Percentiles rank a stretch among this genome's conserved stretches.
phyloP scores from a whole-genome alignment of 2,888 invertebrate species.

The Andrena bicolor region DNA sequence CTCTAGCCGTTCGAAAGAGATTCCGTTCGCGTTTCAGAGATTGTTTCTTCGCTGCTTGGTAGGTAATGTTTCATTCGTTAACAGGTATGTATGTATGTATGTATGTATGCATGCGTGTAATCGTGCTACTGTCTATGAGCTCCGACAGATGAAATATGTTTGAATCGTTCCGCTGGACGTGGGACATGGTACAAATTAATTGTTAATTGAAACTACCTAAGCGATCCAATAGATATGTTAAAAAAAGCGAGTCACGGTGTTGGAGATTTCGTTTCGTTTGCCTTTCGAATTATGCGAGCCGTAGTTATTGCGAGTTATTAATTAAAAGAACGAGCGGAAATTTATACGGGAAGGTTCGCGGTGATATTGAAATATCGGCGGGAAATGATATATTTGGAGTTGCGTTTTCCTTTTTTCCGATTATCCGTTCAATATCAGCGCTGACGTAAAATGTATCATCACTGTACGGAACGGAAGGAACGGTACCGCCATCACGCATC shows the following conservation, averaged over 20 bases:
- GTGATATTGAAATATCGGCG: constrained; percentile 61
- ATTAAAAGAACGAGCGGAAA: constrained; percentile 51
- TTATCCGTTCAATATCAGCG: constrained; percentile 74
- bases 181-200: background rate
- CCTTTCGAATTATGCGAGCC: constrained; percentile 40
- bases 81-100: constrained; percentile 60
- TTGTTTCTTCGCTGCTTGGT: constrained; percentile 73
- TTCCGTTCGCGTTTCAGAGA: constrained; percentile 77
- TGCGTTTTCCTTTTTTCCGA: constrained; percentile 69
- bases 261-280: constrained; percentile 24
- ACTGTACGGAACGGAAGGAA: constrained; percentile 68
- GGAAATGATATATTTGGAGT: constrained; percentile 62
- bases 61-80: constrained; percentile 81
- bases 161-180: background rate
- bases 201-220: too few relatives aligned
- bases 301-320: constrained; percentile 46
- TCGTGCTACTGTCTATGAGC: constrained; percentile 70
- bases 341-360: constrained; percentile 47
- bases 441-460: constrained; percentile 75
- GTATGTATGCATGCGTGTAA: constrained; percentile 72
- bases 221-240: too few relatives aligned
- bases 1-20: constrained; percentile 72
- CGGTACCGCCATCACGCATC: constrained; percentile 75
- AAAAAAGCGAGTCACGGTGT: too few relatives aligned
- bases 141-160: constrained; percentile 57